A percentile compares a stretch with the other conserved stretches of the same genome.
Evolutionary conservation across 2,797 vertebrate genomes (phyloP).

Genomic region (Leontocebus nigricollis): DNA sequence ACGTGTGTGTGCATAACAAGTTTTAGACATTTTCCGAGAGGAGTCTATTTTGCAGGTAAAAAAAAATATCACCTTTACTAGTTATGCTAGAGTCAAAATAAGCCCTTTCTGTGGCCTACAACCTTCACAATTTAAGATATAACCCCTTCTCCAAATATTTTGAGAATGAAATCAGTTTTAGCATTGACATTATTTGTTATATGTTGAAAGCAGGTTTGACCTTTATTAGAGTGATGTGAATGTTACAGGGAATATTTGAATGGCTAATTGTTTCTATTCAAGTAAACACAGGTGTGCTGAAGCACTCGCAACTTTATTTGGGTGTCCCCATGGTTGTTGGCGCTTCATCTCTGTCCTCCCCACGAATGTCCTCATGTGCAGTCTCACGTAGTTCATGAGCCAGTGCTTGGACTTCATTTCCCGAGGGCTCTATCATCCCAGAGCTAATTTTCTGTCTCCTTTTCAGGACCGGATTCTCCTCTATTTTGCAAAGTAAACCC

Average conservation of each 20-base stretch:
- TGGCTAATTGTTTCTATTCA: neutral
- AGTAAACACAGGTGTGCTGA: slow-evolving; percentile 6
- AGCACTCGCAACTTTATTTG: neutral
- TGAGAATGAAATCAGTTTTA: slow-evolving; percentile 36
- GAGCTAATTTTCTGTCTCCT: neutral
- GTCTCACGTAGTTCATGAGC: neutral
- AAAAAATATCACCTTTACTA: neutral
- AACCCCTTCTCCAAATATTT: neutral
- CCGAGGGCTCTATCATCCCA: neutral
- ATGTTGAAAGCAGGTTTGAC: slow-evolving; percentile 34
- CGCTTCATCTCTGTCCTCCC: neutral
- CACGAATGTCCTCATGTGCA: rapidly evolving
- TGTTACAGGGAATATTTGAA: neutral
- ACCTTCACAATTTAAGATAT: neutral
- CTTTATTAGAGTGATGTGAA: slow-evolving; percentile 19
- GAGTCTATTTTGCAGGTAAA: neutral
- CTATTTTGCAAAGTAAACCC: neutral
- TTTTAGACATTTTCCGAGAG: slow-evolving; percentile 13
- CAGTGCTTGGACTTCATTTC: neutral
- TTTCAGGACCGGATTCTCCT: neutral
- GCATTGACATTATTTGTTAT: neutral
- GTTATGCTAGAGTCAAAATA: neutral
- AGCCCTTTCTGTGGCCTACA: neutral
- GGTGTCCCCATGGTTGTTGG: neutral
- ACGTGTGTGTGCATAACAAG: neutral